Percentiles rank a stretch among this genome's conserved stretches.
Conservation (phyloP, 2,113 vertebrate genomes). For the human region GRCh38 chr13:51464001-51464500, state of each 20-base stretch:
- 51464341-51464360: conserved; percentile 1
- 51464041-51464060: not conserved
- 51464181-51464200: not conserved
- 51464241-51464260: not conserved
- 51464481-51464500: conserved; percentile 7
- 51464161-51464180: not conserved
- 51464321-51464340: not conserved
- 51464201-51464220: not conserved
- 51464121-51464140: not conserved
- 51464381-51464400: not conserved
- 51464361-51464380: not conserved
- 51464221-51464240: not conserved
- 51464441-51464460: not conserved
- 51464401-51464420: not conserved
- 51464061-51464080: not conserved
- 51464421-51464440: not conserved
- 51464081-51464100: not conserved
- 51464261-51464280: not conserved
- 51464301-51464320: not conserved
- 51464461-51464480: not conserved
- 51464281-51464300: not conserved
- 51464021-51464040: conserved; percentile 23
- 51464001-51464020: conserved; percentile 14
- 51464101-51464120: not conserved
- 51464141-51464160: not conserved